Evolutionary conservation across 2,888 invertebrate genomes (phyloP).

Genomic region (Listrodromus nycthemerus): DNA sequence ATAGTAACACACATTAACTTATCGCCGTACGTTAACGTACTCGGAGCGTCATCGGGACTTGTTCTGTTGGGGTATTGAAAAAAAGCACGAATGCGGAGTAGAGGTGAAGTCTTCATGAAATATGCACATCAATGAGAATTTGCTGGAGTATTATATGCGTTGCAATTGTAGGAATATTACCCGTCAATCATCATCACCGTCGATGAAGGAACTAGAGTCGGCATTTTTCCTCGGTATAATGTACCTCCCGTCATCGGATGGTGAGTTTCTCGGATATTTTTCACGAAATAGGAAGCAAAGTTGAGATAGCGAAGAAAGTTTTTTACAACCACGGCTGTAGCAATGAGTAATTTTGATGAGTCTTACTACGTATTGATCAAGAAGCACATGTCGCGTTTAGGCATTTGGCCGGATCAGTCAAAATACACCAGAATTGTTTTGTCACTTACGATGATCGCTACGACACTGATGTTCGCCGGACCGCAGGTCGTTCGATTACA

Average conservation of each 20-base stretch:
- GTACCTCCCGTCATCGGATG: too few species aligned
- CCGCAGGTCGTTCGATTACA: background rate
- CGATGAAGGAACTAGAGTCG: background rate
- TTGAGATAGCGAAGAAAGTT: background rate
- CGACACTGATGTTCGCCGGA: background rate
- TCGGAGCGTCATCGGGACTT: too few species aligned
- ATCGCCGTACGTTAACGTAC: too few species aligned
- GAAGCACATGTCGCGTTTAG: background rate
- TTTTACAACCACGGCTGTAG: background rate
- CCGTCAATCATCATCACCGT: background rate
- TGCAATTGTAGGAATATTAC: background rate
- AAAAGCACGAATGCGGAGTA: too few species aligned
- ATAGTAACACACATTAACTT: background rate
- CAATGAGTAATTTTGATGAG: background rate
- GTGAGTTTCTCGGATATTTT: background rate
- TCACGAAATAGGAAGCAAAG: background rate
- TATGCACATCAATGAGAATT: too few species aligned
- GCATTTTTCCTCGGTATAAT: background rate
- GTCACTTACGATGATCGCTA: background rate
- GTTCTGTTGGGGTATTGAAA: too few species aligned
- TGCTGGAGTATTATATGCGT: background rate
- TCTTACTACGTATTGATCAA: slow-evolving; percentile 6
- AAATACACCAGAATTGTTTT: background rate
- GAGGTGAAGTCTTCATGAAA: too few species aligned
- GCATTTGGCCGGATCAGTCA: slow-evolving; percentile 20